Percentiles rank a stretch among this genome's conserved stretches.
These are phyloP conservation scores for Saiga tatarica DNA, from an alignment of 2,113 vertebrate genomes.

Conservation along the genomic window DNA sequence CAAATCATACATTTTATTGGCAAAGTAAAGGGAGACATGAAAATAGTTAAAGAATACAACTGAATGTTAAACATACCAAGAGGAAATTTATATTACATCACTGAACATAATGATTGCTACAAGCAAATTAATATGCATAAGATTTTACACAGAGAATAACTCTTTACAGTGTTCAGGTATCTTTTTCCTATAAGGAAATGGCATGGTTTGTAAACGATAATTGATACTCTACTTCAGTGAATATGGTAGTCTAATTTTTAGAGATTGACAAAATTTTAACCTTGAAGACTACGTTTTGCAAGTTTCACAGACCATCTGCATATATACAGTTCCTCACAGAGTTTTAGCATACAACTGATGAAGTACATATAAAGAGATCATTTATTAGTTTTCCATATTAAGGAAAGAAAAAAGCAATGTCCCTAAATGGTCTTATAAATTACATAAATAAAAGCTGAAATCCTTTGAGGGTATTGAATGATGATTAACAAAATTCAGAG, in stretches of 20 bases:
- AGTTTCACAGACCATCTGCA: background rate
- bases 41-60: background rate
- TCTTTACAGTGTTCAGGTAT: background rate
- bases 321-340: background rate
- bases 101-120: background rate
- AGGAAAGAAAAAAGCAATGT: background rate
- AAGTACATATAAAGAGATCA: background rate
- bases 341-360: background rate
- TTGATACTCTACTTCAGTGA: background rate
- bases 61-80: background rate
- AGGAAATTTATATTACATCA: background rate
- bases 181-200: background rate
- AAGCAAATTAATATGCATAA: background rate
- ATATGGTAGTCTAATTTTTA: background rate
- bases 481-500: conserved; percentile 25
- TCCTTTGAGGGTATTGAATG: background rate
- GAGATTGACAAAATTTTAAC: background rate
- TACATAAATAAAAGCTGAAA: background rate
- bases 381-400: background rate
- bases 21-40: background rate
- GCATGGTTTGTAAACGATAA: background rate
- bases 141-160: background rate
- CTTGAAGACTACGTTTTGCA: background rate
- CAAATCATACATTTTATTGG: background rate
- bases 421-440: background rate